Percentiles rank a stretch among this genome's conserved stretches.
These are phyloP conservation scores for Urocolius indicus DNA, from an alignment of 2,113 vertebrate species.

Conservation along the genomic window DNA sequence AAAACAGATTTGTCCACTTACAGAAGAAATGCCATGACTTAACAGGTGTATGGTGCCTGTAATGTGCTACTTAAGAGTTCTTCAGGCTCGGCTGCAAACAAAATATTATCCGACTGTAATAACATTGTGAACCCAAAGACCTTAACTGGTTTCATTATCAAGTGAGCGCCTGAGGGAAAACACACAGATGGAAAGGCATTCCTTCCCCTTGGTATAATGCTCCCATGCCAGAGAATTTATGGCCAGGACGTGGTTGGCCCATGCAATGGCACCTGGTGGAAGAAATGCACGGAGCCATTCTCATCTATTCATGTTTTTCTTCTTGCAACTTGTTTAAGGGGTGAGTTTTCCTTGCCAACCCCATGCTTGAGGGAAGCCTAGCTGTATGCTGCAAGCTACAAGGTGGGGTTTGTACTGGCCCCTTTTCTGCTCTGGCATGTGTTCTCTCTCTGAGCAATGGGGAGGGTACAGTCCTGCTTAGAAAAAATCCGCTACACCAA, in stretches of 20 bases:
- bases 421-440: not conserved
- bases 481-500: not conserved
- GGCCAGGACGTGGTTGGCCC: not conserved
- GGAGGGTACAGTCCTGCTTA: not conserved
- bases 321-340: not conserved
- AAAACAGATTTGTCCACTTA: constrained; percentile 66
- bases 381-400: not conserved
- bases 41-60: constrained; percentile 66
- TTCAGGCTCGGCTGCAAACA: constrained; percentile 64
- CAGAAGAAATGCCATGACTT: constrained; percentile 18
- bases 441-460: not conserved
- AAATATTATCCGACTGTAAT: constrained; percentile 66
- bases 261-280: not conserved
- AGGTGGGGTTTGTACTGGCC: not conserved
- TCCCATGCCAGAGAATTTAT: constrained; percentile 59
- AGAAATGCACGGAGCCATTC: not conserved
- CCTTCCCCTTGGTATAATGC: constrained; percentile 61
- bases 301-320: not conserved
- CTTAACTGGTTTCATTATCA: constrained; percentile 74
- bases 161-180: constrained; percentile 61
- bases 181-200: constrained; percentile 69
- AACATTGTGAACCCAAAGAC: constrained; percentile 68
- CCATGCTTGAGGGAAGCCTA: not conserved
- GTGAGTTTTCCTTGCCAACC: not conserved
- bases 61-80: constrained; percentile 53